phyloP scores from a whole-genome alignment of 2,888 invertebrate genomes.

The Drosophila nr. fundita region DNA sequence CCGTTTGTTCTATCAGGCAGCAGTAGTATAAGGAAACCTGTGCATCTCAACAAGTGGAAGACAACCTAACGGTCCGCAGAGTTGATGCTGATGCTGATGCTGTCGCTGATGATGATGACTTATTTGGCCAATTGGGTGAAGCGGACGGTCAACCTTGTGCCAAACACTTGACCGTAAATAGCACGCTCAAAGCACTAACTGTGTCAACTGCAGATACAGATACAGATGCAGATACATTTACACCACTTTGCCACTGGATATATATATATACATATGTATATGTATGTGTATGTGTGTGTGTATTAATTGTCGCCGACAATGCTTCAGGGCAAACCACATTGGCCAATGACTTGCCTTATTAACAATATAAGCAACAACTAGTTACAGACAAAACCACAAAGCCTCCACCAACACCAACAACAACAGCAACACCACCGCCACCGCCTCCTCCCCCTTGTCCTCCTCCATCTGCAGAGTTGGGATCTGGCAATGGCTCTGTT shows the following conservation, averaged over 20 bases:
- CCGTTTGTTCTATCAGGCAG: slow-evolving; percentile 6
- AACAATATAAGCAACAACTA: slow-evolving; percentile 73
- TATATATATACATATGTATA: background rate
- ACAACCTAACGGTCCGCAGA: slow-evolving; percentile 56
- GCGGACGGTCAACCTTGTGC: slow-evolving; percentile 65
- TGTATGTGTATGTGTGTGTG: slow-evolving; percentile 7
- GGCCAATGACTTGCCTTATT: slow-evolving; percentile 65
- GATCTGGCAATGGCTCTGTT: slow-evolving; percentile 46
- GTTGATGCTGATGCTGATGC: background rate
- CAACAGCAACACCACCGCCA: background rate
- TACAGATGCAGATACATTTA: slow-evolving; percentile 29
- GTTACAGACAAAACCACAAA: slow-evolving; percentile 51
- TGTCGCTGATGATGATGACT: slow-evolving; percentile 53
- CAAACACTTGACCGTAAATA: slow-evolving; percentile 78
- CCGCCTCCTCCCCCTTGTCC: background rate
- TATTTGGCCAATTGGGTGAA: slow-evolving; percentile 80
- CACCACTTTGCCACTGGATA: slow-evolving; percentile 11
- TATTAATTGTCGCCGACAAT: slow-evolving; percentile 63
- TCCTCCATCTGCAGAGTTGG: background rate
- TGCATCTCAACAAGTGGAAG: slow-evolving; percentile 18
- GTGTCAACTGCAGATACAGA: slow-evolving; percentile 50
- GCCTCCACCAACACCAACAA: background rate
- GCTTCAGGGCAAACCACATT: slow-evolving; percentile 74
- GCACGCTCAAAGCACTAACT: slow-evolving; percentile 59
- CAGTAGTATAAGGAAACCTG: slow-evolving; percentile 67